These are phyloP conservation scores for Dromococcyx pavoninus DNA, from an alignment of 2,797 vertebrate genomes.

Conservation along the genomic window DNA sequence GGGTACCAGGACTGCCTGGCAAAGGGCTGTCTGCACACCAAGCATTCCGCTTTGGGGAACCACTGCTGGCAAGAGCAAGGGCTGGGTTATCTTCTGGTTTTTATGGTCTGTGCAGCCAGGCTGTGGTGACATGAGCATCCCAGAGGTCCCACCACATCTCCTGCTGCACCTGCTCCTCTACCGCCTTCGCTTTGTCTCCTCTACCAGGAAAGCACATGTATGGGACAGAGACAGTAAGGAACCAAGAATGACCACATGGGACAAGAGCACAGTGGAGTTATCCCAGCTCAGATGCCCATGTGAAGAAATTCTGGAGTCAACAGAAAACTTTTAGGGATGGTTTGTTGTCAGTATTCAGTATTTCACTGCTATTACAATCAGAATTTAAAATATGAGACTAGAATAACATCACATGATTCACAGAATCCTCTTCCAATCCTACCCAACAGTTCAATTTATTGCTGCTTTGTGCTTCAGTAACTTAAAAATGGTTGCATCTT, in stretches of 20 bases:
- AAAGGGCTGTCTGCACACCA: background rate
- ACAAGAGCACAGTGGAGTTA: background rate
- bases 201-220: background rate
- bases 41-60: background rate
- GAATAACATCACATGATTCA: background rate
- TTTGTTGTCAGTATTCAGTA: background rate
- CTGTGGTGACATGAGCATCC: background rate
- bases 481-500: background rate
- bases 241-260: background rate
- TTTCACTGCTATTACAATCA: background rate
- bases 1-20: no score
- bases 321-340: background rate
- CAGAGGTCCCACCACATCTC: no score
- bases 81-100: background rate
- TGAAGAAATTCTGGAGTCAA: background rate
- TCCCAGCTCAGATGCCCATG: background rate
- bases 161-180: background rate
- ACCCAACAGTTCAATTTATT: background rate
- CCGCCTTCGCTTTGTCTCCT: background rate
- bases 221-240: rapidly evolving
- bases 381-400: background rate
- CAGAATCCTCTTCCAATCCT: background rate
- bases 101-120: background rate
- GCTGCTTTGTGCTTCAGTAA: background rate
- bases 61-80: background rate